phyloP scores from a whole-genome alignment of 1,140 invertebrate genomes.

The Drosophila pseudoananassae region DNA sequence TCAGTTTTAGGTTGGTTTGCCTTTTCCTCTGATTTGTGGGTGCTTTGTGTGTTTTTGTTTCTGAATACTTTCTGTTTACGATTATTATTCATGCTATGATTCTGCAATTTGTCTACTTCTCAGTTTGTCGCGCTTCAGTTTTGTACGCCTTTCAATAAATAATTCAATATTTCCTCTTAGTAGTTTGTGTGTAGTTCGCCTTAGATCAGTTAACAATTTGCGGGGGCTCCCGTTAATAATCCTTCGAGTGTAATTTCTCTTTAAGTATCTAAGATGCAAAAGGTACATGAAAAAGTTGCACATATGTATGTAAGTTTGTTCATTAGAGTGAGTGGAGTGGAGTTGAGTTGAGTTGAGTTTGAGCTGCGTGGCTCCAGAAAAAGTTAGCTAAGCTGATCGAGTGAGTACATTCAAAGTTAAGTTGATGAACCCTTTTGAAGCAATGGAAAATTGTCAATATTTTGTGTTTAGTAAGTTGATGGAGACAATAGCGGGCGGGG shows the following conservation, averaged over 20 bases:
- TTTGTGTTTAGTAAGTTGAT: slow-evolving; percentile 22
- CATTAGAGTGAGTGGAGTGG: slow-evolving; percentile 25
- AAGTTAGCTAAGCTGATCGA: slow-evolving; percentile 39
- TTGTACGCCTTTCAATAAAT: slow-evolving; percentile 53
- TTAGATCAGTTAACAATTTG: slow-evolving; percentile 69
- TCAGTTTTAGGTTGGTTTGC: slow-evolving; percentile 44
- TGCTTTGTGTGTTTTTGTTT: slow-evolving; percentile 37
- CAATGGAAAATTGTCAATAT: slow-evolving; percentile 12
- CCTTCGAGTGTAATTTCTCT: slow-evolving; percentile 29
- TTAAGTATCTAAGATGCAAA: slow-evolving; percentile 77
- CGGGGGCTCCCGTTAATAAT: slow-evolving; percentile 38
- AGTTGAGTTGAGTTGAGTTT: slow-evolving; percentile 15
- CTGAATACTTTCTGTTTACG: slow-evolving; percentile 61
- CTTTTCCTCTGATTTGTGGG: slow-evolving; percentile 35
- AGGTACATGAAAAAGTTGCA: slow-evolving; percentile 78
- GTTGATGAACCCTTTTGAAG: slow-evolving; percentile 28
- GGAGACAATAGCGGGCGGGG: slow-evolving; percentile 22
- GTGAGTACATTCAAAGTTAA: slow-evolving; percentile 39
- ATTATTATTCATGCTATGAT: slow-evolving; percentile 42
- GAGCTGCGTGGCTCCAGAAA: slow-evolving; percentile 31
- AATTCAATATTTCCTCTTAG: slow-evolving; percentile 48
- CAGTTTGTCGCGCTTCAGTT: slow-evolving; percentile 31
- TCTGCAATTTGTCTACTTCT: slow-evolving; percentile 8
- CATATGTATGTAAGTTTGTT: slow-evolving; percentile 57
- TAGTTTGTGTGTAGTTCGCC: slow-evolving; percentile 50